A percentile compares a stretch with the other conserved stretches of the same genome.
These are phyloP conservation scores for Drosophila sturtevanti DNA, from an alignment of 1,140 invertebrate genomes.

Conservation along the genomic window DNA sequence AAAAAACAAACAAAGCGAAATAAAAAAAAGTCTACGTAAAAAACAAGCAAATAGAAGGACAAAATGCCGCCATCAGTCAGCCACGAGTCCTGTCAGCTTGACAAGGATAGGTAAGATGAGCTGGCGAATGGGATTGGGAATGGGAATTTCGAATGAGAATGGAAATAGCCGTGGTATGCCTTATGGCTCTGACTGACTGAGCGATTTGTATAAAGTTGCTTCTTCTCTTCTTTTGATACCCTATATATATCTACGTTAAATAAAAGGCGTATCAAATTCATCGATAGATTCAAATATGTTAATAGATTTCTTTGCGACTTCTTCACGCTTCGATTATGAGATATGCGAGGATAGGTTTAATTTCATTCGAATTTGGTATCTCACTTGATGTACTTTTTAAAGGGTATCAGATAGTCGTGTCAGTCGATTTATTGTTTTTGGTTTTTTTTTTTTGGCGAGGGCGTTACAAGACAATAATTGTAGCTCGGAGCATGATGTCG, in stretches of 20 bases:
- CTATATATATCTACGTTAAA: background rate
- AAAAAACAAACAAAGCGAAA: too few species aligned
- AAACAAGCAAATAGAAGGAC: background rate
- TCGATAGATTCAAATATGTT: too few species aligned
- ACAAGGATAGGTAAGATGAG: constrained; percentile 24
- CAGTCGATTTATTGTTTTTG: background rate
- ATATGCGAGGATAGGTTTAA: too few species aligned
- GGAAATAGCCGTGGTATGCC: constrained; percentile 12
- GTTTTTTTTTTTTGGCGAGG: constrained; percentile 35
- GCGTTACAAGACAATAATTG: constrained; percentile 74
- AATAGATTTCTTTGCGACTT: too few species aligned
- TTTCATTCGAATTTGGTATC: too few species aligned
- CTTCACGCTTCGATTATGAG: too few species aligned
- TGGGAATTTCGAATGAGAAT: background rate
- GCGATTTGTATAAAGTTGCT: constrained; percentile 70
- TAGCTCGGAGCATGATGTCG: constrained; percentile 30
- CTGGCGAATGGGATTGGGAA: constrained; percentile 9
- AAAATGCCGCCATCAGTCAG: constrained; percentile 44
- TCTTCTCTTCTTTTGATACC: constrained; percentile 11
- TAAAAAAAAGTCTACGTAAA: background rate
- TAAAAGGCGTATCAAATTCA: too few species aligned
- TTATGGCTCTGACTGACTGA: constrained; percentile 8
- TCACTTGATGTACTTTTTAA: too few species aligned
- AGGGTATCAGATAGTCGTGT: background rate
- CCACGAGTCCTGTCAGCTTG: constrained; percentile 29